Conservation (phyloP, 2,113 vertebrate genomes). For the Takifugu bimaculatus region DNA sequence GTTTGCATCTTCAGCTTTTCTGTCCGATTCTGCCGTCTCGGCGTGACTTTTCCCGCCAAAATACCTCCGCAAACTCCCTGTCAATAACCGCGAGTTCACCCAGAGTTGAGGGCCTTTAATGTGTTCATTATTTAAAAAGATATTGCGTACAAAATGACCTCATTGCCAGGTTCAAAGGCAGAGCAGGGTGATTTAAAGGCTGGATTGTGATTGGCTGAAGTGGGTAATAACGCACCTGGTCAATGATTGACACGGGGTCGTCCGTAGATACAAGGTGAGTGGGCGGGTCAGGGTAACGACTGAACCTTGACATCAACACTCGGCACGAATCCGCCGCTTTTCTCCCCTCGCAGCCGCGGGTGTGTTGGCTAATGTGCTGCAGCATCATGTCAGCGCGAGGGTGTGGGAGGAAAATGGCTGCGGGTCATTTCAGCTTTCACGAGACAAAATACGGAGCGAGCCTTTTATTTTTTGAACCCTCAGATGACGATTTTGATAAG, state of each 20-base stretch:
- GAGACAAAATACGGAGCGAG: slow-evolving; percentile 52
- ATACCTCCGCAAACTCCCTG: too few relatives aligned
- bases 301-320: slow-evolving; percentile 38
- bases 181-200: slow-evolving; percentile 42
- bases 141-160: slow-evolving; percentile 33
- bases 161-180: slow-evolving; percentile 49
- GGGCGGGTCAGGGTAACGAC: slow-evolving; percentile 40
- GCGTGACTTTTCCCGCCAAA: too few relatives aligned
- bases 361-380: slow-evolving; percentile 38
- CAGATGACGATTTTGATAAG: slow-evolving; percentile 70
- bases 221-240: slow-evolving; percentile 34
- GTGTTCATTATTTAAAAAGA: slow-evolving; percentile 36
- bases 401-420: slow-evolving; percentile 62
- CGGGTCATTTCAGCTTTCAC: slow-evolving; percentile 58
- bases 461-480: slow-evolving; percentile 46
- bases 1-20: too few relatives aligned
- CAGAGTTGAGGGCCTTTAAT: slow-evolving; percentile 17
- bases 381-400: slow-evolving; percentile 41
- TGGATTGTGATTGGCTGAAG: slow-evolving; percentile 37
- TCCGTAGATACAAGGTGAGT: slow-evolving; percentile 49
- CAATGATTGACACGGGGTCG: slow-evolving; percentile 46
- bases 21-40: too few relatives aligned
- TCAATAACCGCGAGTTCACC: too few relatives aligned
- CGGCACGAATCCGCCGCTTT: slow-evolving; percentile 27
- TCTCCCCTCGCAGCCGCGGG: slow-evolving; percentile 4